Percentiles rank a stretch among this genome's conserved stretches.
Evolutionary conservation across 2,113 vertebrate genomes (phyloP).

Genomic region (Ammodramus savannarum): DNA sequence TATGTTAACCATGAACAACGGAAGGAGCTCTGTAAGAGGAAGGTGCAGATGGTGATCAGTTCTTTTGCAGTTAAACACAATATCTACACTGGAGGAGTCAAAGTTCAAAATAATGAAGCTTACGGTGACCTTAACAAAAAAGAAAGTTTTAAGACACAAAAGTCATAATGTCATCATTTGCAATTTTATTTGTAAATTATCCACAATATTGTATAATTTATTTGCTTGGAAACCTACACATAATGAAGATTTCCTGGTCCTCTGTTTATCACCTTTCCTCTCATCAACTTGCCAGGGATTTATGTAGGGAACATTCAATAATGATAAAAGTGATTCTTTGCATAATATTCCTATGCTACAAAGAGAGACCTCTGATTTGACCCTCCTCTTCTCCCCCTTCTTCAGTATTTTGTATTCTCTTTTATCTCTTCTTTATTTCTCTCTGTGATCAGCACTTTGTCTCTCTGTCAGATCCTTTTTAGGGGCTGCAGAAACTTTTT

Average conservation of each 20-base stretch:
- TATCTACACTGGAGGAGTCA: background rate
- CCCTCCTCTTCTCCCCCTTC: background rate
- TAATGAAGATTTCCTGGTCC: background rate
- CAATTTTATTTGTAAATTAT: background rate
- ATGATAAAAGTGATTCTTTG: conserved; percentile 6
- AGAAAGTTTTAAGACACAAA: background rate
- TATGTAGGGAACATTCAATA: background rate
- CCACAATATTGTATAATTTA: background rate
- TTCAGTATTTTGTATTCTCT: background rate
- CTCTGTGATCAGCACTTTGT: background rate
- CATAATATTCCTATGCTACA: conserved; percentile 4
- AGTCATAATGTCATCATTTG: background rate
- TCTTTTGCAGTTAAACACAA: background rate
- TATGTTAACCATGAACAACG: background rate
- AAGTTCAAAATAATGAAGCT: background rate
- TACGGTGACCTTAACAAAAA: background rate
- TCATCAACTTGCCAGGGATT: background rate
- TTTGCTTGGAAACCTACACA: background rate
- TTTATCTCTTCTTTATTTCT: conserved; percentile 30
- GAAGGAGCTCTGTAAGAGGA: background rate
- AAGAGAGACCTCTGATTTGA: conserved; percentile 8
- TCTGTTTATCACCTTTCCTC: background rate
- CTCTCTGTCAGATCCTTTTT: conserved; percentile 6
- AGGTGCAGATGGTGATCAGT: background rate
- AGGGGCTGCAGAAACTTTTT: background rate